A percentile compares a stretch with the other conserved stretches of the same genome.
Conservation (phyloP, 2,797 vertebrate species). For the Pseudomugil gertrudae region DNA sequence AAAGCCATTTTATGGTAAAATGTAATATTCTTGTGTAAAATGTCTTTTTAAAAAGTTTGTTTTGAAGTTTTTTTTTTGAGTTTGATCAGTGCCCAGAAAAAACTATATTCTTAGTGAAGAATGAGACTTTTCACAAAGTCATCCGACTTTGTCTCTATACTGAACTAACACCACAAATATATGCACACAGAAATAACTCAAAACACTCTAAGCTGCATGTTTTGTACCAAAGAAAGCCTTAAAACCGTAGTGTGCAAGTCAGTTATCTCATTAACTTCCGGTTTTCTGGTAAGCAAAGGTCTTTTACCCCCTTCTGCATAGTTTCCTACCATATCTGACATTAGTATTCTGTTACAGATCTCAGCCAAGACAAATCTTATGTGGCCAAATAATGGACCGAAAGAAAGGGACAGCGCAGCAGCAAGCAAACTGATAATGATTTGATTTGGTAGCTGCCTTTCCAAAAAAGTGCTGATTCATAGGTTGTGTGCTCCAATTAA, state of each 20-base stretch:
- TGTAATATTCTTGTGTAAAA: neutral
- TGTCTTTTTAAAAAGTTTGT: neutral
- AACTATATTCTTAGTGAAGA: neutral
- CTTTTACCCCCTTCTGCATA: conserved; percentile 11
- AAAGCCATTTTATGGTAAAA: too few species aligned
- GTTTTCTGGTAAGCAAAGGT: conserved; percentile 27
- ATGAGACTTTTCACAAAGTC: neutral
- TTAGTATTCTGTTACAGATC: conserved; percentile 32
- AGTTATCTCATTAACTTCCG: conserved; percentile 40
- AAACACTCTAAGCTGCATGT: neutral
- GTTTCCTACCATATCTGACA: conserved; percentile 40
- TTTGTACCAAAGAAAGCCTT: neutral
- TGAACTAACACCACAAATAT: neutral
- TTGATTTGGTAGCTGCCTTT: conserved; percentile 25
- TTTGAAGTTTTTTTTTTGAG: neutral
- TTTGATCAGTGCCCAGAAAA: neutral
- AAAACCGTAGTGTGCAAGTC: conserved; percentile 1
- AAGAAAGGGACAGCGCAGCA: conserved; percentile 1
- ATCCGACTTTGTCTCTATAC: neutral
- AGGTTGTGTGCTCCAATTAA: neutral
- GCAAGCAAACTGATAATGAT: conserved; percentile 19
- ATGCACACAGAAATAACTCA: neutral
- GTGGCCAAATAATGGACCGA: conserved; percentile 25
- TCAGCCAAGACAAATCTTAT: conserved; percentile 31
- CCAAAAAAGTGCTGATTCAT: conserved; percentile 16